These are phyloP conservation scores for Cosmia pyralina DNA, from an alignment of 2,888 invertebrate genomes.

Conservation along the genomic window DNA sequence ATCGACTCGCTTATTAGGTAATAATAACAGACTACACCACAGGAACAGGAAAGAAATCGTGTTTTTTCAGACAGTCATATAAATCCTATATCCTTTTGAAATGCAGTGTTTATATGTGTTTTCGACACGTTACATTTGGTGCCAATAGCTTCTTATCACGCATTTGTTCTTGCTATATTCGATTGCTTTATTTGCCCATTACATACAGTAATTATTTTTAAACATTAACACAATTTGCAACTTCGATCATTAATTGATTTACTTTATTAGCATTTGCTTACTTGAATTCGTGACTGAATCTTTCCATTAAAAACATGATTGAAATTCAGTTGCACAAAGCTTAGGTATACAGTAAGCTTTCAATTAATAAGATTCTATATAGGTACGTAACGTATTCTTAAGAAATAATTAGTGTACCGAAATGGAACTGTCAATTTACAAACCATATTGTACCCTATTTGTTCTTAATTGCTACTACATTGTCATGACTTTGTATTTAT, in stretches of 20 bases:
- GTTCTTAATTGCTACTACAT: slow-evolving; percentile 70
- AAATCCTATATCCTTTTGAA: slow-evolving; percentile 55
- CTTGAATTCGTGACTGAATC: slow-evolving; percentile 13
- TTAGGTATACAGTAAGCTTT: slow-evolving; percentile 12
- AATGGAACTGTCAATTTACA: slow-evolving; percentile 48
- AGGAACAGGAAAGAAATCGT: slow-evolving; percentile 74
- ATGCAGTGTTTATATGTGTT: slow-evolving; percentile 46
- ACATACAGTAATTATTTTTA: slow-evolving; percentile 2
- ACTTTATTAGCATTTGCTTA: slow-evolving; percentile 17
- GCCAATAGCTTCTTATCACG: slow-evolving; percentile 48
- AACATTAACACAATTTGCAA: slow-evolving; percentile 8
- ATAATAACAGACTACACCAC: slow-evolving; percentile 56
- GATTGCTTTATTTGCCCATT: slow-evolving; percentile 29
- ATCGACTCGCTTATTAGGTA: slow-evolving; percentile 64
- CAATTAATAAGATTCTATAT: slow-evolving; percentile 23
- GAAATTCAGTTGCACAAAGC: slow-evolving; percentile 4
- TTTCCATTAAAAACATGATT: slow-evolving; percentile 7
- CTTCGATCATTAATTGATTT: slow-evolving; percentile 2
- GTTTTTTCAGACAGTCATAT: slow-evolving; percentile 46
- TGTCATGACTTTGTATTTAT: slow-evolving; percentile 70
- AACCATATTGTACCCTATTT: slow-evolving; percentile 56
- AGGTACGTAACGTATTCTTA: slow-evolving; percentile 27
- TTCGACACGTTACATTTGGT: slow-evolving; percentile 43
- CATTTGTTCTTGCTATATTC: slow-evolving; percentile 25
- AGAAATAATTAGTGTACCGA: slow-evolving; percentile 49